Evolutionary conservation across 2,797 vertebrate genomes (phyloP).

Genomic region (Leptodactylus fallax): DNA sequence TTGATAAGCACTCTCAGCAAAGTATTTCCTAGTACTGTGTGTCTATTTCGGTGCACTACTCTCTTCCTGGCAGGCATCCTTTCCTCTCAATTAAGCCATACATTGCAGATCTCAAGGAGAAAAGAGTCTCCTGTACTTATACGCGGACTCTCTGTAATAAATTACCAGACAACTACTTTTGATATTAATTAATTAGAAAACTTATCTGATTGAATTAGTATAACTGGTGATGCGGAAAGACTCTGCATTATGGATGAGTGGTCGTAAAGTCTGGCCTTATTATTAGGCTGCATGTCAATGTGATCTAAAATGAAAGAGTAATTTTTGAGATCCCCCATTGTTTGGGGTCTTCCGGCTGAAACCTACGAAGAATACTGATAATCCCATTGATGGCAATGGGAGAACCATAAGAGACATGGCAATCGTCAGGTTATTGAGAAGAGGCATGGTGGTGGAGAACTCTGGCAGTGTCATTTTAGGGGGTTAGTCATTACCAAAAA

Average conservation of each 20-base stretch:
- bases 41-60: slow-evolving; percentile 44
- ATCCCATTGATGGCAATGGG: too few relatives aligned
- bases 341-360: too few relatives aligned
- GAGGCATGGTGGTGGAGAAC: too few relatives aligned
- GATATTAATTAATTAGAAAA: not conserved
- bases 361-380: too few relatives aligned
- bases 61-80: slow-evolving; percentile 33
- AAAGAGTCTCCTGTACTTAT: not conserved
- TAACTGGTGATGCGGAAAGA: not conserved
- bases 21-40: slow-evolving; percentile 17
- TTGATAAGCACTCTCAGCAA: slow-evolving; percentile 50
- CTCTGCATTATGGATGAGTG: not conserved
- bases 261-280: not conserved
- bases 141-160: not conserved
- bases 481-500: too few relatives aligned
- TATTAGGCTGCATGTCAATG: not conserved
- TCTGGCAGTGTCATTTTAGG: too few relatives aligned
- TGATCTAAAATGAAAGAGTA: not conserved
- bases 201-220: not conserved
- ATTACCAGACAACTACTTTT: slow-evolving; percentile 5
- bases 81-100: slow-evolving; percentile 34
- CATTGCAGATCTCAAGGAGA: slow-evolving; percentile 48
- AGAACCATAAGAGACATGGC: too few relatives aligned
- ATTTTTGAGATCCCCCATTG: too few relatives aligned
- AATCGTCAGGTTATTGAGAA: too few relatives aligned